phyloP scores from a whole-genome alignment of 2,888 invertebrate genomes.

The Aleiodes testaceus region DNA sequence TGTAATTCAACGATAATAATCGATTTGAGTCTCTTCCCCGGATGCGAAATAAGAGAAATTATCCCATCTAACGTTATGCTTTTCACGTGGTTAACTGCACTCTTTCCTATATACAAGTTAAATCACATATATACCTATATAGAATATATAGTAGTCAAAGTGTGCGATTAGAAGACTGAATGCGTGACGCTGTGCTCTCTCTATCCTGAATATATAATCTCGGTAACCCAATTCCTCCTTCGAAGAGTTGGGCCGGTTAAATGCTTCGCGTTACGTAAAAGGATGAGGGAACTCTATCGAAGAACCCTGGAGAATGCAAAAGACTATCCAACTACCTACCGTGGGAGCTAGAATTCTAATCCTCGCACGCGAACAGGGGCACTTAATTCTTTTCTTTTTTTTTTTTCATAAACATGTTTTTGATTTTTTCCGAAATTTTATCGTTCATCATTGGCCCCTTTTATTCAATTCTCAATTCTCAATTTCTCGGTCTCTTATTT shows the following conservation, averaged over 20 bases:
- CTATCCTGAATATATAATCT: constrained; percentile 20
- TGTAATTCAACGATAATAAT: constrained; percentile 43
- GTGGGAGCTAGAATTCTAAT: constrained; percentile 63
- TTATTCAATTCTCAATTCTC: not conserved
- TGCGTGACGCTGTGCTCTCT: constrained; percentile 47
- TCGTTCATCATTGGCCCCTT: too few relatives aligned
- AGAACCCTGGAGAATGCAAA: constrained; percentile 64
- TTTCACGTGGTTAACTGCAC: constrained; percentile 18
- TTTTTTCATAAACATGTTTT: constrained; percentile 24
- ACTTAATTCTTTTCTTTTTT: constrained; percentile 29
- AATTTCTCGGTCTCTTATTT: constrained; percentile 27
- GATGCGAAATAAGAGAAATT: constrained; percentile 41
- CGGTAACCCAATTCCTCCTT: constrained; percentile 1
- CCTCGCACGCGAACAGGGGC: constrained; percentile 60
- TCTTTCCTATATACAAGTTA: not conserved
- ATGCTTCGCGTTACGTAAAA: constrained; percentile 64
- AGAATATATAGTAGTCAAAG: constrained; percentile 18
- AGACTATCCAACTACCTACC: constrained; percentile 52
- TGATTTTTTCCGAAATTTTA: not conserved
- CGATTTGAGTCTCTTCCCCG: constrained; percentile 38
- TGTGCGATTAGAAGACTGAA: constrained; percentile 36
- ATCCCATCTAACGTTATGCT: constrained; percentile 37
- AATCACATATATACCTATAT: constrained; percentile 14
- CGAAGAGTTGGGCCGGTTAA: not conserved
- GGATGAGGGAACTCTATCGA: constrained; percentile 51